Percentiles rank a stretch among this genome's conserved stretches.
Conservation (phyloP, 1,140 invertebrate genomes). For the Drosophila navojoa region DNA sequence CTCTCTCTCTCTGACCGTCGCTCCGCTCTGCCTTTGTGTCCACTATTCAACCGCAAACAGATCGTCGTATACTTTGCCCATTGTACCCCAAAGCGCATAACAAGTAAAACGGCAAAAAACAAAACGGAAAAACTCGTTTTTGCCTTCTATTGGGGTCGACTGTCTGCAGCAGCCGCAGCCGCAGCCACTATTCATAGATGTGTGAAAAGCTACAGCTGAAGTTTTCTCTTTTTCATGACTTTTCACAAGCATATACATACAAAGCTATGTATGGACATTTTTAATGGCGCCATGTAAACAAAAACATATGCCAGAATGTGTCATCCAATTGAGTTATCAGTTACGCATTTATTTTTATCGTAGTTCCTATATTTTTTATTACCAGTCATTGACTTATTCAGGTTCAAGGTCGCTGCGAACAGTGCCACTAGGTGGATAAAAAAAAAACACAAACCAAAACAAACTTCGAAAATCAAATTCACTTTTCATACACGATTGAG, state of each 20-base stretch:
- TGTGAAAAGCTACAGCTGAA: conserved; percentile 33
- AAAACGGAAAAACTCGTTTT: conserved; percentile 62
- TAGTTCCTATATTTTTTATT: conserved; percentile 25
- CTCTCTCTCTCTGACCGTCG: neutral
- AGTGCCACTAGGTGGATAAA: conserved; percentile 37
- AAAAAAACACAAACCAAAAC: conserved; percentile 41
- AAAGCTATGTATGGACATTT: too few species aligned
- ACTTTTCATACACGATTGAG: conserved; percentile 69
- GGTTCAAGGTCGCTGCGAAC: conserved; percentile 68
- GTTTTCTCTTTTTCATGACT: conserved; percentile 39
- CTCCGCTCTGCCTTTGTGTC: neutral
- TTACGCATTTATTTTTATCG: conserved; percentile 33
- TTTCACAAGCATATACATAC: neutral
- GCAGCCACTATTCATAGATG: conserved; percentile 7
- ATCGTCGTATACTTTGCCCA: conserved; percentile 51
- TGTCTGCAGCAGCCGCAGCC: conserved; percentile 37
- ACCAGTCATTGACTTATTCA: conserved; percentile 70
- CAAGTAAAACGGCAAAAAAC: conserved; percentile 16
- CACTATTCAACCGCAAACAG: conserved; percentile 40
- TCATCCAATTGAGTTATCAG: conserved; percentile 25
- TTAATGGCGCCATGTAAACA: conserved; percentile 20
- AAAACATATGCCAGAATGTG: conserved; percentile 28
- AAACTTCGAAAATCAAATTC: conserved; percentile 60
- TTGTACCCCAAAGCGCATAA: conserved; percentile 47
- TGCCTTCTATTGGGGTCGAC: conserved; percentile 57